Conservation (phyloP, 2,888 invertebrate genomes). For the Clivina fossor region DNA sequence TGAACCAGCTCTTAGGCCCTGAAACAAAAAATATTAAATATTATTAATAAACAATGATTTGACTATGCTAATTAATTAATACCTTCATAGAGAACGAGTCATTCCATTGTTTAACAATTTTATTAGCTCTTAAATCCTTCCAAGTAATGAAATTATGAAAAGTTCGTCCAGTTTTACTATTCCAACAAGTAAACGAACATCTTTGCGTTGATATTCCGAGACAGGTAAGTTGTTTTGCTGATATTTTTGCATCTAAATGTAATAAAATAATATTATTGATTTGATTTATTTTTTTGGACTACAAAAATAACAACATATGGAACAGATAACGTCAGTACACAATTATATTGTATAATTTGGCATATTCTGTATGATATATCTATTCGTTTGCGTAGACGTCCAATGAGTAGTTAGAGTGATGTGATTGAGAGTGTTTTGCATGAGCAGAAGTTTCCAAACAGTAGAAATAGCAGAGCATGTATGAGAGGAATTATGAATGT, state of each 20-base stretch:
- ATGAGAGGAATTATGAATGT: no score
- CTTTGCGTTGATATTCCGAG: constrained; percentile 70
- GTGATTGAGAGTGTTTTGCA: no score
- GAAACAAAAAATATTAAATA: constrained; percentile 15
- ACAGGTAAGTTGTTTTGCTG: constrained; percentile 68
- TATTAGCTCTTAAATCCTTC: constrained; percentile 65
- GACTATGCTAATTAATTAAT: constrained; percentile 26
- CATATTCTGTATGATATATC: no score
- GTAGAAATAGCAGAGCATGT: no score
- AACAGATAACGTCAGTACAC: no score
- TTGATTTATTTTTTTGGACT: no score
- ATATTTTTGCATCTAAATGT: constrained; percentile 68
- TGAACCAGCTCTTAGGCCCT: constrained; percentile 35
- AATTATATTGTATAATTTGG: no score
- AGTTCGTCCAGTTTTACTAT: constrained; percentile 59
- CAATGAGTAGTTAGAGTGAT: no score
- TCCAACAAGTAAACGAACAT: constrained; percentile 67
- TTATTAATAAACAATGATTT: constrained; percentile 1
- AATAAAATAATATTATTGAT: no score
- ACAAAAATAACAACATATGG: no score
- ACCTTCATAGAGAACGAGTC: constrained; percentile 58
- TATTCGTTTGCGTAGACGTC: no score
- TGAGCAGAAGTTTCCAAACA: no score
- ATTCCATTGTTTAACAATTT: constrained; percentile 60
- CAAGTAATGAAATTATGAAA: constrained; percentile 71